A percentile compares a stretch with the other conserved stretches of the same genome.
Evolutionary conservation across 1,140 invertebrate genomes (phyloP).

Genomic region (Chironomus striatipennis): DNA sequence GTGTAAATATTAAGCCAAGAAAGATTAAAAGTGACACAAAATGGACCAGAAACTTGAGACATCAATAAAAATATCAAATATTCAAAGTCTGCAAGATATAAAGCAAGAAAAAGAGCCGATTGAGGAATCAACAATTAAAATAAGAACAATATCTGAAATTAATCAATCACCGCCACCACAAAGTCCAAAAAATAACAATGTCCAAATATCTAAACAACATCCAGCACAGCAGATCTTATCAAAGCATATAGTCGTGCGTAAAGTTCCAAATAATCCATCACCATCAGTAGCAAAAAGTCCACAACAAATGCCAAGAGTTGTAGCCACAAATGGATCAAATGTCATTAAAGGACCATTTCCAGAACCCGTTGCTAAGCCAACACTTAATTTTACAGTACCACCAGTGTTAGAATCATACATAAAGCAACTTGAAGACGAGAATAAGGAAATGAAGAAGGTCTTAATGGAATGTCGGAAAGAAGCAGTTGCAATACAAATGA

Average conservation of each 20-base stretch:
- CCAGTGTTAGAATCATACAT: background rate
- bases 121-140: background rate
- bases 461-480: background rate
- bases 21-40: background rate
- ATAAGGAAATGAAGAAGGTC: background rate
- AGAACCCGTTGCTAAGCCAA: background rate
- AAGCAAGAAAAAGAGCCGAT: background rate
- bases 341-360: background rate
- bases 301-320: background rate
- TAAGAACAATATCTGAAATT: background rate
- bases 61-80: background rate
- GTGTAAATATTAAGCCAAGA: background rate
- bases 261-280: background rate
- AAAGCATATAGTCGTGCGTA: no score
- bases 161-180: background rate
- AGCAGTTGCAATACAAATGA: background rate
- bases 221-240: no score
- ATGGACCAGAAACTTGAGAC: no score
- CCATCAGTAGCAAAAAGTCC: background rate
- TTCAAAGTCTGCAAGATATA: background rate
- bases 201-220: no score
- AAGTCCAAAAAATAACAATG: no score
- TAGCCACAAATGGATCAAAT: background rate
- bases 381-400: background rate
- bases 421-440: background rate